Percentiles rank a stretch among this genome's conserved stretches.
phyloP scores from a whole-genome alignment of 1,140 invertebrate genomes.

The Danaus melanippus region DNA sequence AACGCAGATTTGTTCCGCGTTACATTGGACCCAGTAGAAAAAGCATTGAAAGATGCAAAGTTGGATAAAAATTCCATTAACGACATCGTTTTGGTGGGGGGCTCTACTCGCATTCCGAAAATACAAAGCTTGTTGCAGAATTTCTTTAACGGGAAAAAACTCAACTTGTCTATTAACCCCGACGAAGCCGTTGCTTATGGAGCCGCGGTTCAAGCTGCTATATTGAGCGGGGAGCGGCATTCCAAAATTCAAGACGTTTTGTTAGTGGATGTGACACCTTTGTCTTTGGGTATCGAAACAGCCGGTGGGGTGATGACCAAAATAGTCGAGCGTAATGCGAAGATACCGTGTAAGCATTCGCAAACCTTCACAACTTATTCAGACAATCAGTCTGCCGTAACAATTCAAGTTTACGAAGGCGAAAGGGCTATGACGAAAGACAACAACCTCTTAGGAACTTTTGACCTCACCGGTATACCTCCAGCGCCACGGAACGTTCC shows the following conservation, averaged over 20 bases:
- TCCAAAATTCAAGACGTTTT: constrained; percentile 73
- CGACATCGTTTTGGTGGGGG: constrained; percentile 82
- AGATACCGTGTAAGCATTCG: constrained; percentile 76
- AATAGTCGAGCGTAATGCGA: constrained; percentile 73
- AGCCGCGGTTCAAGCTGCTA: constrained; percentile 67
- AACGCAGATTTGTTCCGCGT: constrained; percentile 66
- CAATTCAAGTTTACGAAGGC: constrained; percentile 79
- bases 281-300: constrained; percentile 75
- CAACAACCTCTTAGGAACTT: constrained; percentile 83
- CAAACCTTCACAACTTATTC: constrained; percentile 78
- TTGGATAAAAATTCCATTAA: constrained; percentile 77
- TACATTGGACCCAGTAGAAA: constrained; percentile 72
- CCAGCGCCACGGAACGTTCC: constrained; percentile 86
- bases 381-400: constrained; percentile 81
- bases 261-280: constrained; percentile 71
- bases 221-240: constrained; percentile 67
- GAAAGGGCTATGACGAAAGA: constrained; percentile 85
- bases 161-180: constrained; percentile 72
- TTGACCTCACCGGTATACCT: constrained; percentile 85
- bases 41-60: constrained; percentile 78
- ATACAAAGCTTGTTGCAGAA: constrained; percentile 69
- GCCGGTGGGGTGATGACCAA: constrained; percentile 77
- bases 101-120: constrained; percentile 77
- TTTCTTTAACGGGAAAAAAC: constrained; percentile 64
- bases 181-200: constrained; percentile 71